Conservation (phyloP, 2,797 vertebrate species). For the Chiroxiphia lanceolata region DNA sequence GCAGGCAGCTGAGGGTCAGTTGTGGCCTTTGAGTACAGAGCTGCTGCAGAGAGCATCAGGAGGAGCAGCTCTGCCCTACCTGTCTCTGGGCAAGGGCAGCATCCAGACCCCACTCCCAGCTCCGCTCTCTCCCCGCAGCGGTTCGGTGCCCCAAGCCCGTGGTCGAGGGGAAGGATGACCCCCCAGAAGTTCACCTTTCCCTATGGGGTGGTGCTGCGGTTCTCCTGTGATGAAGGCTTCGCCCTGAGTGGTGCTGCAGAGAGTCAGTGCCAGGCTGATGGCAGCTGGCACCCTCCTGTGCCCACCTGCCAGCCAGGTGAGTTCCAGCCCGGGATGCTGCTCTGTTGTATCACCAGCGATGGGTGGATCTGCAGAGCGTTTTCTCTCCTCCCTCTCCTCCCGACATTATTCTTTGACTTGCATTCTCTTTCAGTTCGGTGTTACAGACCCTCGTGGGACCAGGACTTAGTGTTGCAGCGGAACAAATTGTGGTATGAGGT, state of each 20-base stretch:
- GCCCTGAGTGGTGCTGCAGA: accelerated
- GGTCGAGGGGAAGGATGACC: neutral
- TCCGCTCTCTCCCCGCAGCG: neutral
- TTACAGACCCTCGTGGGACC: accelerated
- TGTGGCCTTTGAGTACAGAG: neutral
- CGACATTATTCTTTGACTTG: too few species aligned
- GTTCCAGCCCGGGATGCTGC: neutral
- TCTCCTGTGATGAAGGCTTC: neutral
- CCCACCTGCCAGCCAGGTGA: constrained; percentile 24
- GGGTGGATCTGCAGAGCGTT: accelerated
- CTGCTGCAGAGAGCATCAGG: neutral
- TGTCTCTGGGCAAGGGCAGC: neutral
- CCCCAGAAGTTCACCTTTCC: neutral
- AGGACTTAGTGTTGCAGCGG: accelerated
- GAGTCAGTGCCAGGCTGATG: neutral
- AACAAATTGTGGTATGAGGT: accelerated
- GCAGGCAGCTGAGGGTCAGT: neutral
- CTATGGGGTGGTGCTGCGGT: neutral
- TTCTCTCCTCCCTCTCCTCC: neutral
- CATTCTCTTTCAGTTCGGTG: neutral
- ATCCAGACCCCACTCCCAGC: accelerated
- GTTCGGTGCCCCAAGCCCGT: neutral
- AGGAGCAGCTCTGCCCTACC: neutral
- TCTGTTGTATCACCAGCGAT: neutral
- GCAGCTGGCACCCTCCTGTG: neutral